Evolutionary conservation across 2,888 invertebrate species (phyloP).

Genomic region (Drosophila peninsularis): DNA sequence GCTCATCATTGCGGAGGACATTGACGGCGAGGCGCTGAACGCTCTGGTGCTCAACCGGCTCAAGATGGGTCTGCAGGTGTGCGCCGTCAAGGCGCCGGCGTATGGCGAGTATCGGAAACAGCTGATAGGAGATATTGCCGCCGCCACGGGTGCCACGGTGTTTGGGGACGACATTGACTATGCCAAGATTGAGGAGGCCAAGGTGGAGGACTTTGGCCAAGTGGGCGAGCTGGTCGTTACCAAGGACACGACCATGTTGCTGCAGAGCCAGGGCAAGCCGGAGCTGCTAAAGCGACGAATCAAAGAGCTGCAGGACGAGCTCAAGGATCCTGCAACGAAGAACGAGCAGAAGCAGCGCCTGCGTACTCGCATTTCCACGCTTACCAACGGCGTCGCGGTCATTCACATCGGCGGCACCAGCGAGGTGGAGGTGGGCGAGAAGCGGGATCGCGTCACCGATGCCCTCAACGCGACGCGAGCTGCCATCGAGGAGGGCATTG

Average conservation of each 20-base stretch:
- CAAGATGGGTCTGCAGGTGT: slow-evolving; percentile 96
- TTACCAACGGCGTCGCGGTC: slow-evolving; percentile 93
- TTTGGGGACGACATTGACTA: slow-evolving; percentile 97
- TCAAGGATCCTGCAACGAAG: slow-evolving; percentile 91
- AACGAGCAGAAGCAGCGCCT: slow-evolving; percentile 98
- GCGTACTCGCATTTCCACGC: slow-evolving; percentile 94
- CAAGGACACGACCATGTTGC: slow-evolving; percentile 93
- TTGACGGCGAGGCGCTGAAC: slow-evolving; percentile 97
- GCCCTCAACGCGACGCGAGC: slow-evolving; percentile 97
- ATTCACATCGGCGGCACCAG: slow-evolving; percentile 94
- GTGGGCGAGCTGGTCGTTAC: slow-evolving; percentile 95
- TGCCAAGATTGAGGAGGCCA: slow-evolving; percentile 94
- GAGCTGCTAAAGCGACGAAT: slow-evolving; percentile 92
- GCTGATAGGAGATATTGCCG: slow-evolving; percentile 96
- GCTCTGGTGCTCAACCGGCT: slow-evolving; percentile 96
- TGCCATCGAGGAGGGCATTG: slow-evolving; percentile 98
- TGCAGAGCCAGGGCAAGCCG: slow-evolving; percentile 91
- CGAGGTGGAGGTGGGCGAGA: slow-evolving; percentile 97
- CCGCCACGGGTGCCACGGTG: slow-evolving; percentile 95
- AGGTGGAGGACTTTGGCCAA: slow-evolving; percentile 91
- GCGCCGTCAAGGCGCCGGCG: slow-evolving; percentile 97
- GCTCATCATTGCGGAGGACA: slow-evolving; percentile 97
- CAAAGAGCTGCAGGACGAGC: slow-evolving; percentile 94
- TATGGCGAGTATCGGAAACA: slow-evolving; percentile 98
- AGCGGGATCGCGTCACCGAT: slow-evolving; percentile 97